Conservation (phyloP, 2,888 invertebrate genomes). For the Poecilus cupreus region DNA sequence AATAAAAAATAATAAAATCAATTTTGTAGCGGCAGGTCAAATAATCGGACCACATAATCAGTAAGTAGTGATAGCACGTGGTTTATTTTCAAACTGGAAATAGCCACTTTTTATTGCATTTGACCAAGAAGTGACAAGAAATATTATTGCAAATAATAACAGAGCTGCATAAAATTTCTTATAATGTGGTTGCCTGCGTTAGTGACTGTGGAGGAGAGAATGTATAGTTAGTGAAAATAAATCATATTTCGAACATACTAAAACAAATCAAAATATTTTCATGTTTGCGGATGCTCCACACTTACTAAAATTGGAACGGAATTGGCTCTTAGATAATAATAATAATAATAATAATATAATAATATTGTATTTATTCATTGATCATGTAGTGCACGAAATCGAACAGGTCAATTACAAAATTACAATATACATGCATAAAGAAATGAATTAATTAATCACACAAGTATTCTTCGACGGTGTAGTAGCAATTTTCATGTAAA, state of each 20-base stretch:
- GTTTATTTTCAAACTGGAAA: constrained; percentile 63
- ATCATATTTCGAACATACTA: constrained; percentile 61
- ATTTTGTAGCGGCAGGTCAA: constrained; percentile 61
- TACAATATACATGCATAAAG: too few relatives aligned
- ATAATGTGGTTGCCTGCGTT: constrained; percentile 65
- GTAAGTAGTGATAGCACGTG: constrained; percentile 64
- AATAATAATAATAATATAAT: too few relatives aligned
- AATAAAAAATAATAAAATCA: constrained; percentile 62
- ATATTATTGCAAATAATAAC: constrained; percentile 62
- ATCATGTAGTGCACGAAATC: too few relatives aligned
- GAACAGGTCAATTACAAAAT: too few relatives aligned
- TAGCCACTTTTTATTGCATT: constrained; percentile 65
- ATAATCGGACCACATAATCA: constrained; percentile 63
- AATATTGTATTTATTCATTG: too few relatives aligned
- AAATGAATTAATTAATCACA: too few relatives aligned
- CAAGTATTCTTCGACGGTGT: too few relatives aligned
- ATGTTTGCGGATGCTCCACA: constrained; percentile 65
- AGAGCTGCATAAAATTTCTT: constrained; percentile 61
- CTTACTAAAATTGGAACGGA: constrained; percentile 64
- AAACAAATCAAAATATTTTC: constrained; percentile 62
- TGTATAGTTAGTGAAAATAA: not conserved
- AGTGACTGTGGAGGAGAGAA: constrained; percentile 62
- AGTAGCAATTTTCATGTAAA: too few relatives aligned
- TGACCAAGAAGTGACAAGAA: constrained; percentile 65
- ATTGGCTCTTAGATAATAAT: constrained; percentile 64